phyloP scores from a whole-genome alignment of 2,888 invertebrate genomes.

The Acrocyrtus sp. region DNA sequence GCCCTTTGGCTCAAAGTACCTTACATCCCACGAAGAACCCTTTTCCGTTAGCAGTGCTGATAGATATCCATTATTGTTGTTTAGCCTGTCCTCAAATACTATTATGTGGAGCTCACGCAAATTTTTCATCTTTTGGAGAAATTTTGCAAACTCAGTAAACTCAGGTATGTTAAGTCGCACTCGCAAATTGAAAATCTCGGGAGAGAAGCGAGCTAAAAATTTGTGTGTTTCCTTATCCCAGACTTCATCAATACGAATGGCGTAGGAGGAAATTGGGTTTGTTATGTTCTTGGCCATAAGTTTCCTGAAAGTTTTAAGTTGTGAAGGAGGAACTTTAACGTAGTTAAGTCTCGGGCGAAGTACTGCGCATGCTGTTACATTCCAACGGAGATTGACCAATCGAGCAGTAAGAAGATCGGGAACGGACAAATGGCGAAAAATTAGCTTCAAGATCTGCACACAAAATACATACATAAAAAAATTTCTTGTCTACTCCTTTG shows the following conservation, averaged over 20 bases:
- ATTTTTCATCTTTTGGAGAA: slow-evolving; percentile 38
- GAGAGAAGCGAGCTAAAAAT: slow-evolving; percentile 30
- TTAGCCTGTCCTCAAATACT: slow-evolving; percentile 16
- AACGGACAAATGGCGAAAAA: slow-evolving; percentile 23
- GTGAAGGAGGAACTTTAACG: slow-evolving; percentile 35
- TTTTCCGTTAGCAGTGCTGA: slow-evolving; percentile 26
- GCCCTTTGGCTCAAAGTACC: not conserved
- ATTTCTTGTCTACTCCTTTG: not conserved
- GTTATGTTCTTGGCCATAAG: slow-evolving; percentile 36
- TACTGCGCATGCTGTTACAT: slow-evolving; percentile 33
- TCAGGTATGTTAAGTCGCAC: slow-evolving; percentile 42
- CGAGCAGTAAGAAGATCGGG: slow-evolving; percentile 32
- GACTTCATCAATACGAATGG: slow-evolving; percentile 41
- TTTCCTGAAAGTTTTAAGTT: slow-evolving; percentile 38
- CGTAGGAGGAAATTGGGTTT: slow-evolving; percentile 49
- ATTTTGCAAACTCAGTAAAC: slow-evolving; percentile 29
- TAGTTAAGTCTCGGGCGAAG: slow-evolving; percentile 22
- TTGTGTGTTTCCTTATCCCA: not conserved
- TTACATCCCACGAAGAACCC: not conserved
- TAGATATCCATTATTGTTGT: not conserved
- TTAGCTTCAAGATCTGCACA: slow-evolving; percentile 33
- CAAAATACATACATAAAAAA: not conserved
- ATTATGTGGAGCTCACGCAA: slow-evolving; percentile 42
- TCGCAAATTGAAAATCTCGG: slow-evolving; percentile 34
- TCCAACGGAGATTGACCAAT: slow-evolving; percentile 49